Evolutionary conservation across 2,888 invertebrate genomes (phyloP).

Genomic region (Oligia strigilis): DNA sequence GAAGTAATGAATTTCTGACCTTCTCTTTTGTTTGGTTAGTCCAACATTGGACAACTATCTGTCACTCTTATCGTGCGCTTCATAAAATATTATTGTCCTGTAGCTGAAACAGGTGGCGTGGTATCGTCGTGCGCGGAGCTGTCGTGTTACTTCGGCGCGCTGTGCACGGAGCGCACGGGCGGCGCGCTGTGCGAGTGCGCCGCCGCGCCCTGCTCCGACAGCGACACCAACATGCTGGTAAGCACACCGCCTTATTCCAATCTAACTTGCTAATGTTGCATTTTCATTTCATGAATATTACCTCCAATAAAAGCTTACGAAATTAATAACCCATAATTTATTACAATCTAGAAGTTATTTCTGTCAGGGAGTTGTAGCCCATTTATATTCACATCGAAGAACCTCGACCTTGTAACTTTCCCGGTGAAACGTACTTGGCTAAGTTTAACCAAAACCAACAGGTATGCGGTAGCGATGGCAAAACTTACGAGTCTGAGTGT

Average conservation of each 20-base stretch:
- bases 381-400: constrained; percentile 49
- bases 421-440: constrained; percentile 18
- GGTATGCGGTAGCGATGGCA: constrained; percentile 95
- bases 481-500: constrained; percentile 96
- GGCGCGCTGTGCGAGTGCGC: constrained; percentile 95
- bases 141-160: constrained; percentile 95
- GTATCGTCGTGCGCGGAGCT: constrained; percentile 93
- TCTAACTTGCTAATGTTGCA: neutral
- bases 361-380: constrained; percentile 33
- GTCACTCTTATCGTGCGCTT: neutral
- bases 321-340: constrained; percentile 50
- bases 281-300: constrained; percentile 21
- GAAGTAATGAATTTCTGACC: neutral
- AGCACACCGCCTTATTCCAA: constrained; percentile 62
- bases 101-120: constrained; percentile 92
- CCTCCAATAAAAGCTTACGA: neutral
- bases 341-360: constrained; percentile 39
- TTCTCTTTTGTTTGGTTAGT: neutral
- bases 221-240: constrained; percentile 88
- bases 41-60: neutral
- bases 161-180: constrained; percentile 94
- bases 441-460: constrained; percentile 73
- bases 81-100: neutral
- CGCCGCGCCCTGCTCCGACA: constrained; percentile 88
- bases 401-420: constrained; percentile 44